A percentile compares a stretch with the other conserved stretches of the same genome.
Conservation (phyloP, 2,797 vertebrate species). For the Discoglossus pictus region DNA sequence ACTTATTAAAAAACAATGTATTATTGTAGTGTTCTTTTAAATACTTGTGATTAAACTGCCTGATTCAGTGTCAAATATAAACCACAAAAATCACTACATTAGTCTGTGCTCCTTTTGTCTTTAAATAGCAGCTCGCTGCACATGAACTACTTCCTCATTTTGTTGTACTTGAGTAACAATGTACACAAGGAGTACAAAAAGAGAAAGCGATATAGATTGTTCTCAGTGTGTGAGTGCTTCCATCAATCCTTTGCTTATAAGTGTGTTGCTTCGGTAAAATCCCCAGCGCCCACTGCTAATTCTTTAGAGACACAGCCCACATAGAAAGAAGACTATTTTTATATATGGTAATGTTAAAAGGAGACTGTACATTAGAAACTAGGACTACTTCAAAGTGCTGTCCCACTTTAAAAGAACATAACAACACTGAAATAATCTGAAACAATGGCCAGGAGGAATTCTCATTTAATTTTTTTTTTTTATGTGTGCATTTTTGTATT, state of each 20-base stretch:
- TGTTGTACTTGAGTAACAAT: slow-evolving; percentile 16
- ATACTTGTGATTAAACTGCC: too few relatives aligned
- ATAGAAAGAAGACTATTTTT: slow-evolving; percentile 43
- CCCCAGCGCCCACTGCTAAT: slow-evolving; percentile 34
- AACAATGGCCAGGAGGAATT: too few relatives aligned
- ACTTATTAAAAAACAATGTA: too few relatives aligned
- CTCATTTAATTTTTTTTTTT: too few relatives aligned
- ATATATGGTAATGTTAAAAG: slow-evolving; percentile 10
- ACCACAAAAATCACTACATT: too few relatives aligned
- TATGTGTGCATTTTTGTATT: too few relatives aligned
- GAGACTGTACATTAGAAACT: slow-evolving; percentile 14
- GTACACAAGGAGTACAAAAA: background rate
- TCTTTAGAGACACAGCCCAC: slow-evolving; percentile 43
- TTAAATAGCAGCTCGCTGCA: background rate
- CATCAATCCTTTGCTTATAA: slow-evolving; percentile 27
- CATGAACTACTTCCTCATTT: background rate
- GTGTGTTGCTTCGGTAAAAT: slow-evolving; percentile 15
- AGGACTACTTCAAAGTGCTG: slow-evolving; percentile 26
- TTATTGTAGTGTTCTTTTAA: too few relatives aligned
- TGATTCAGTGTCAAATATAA: too few relatives aligned
- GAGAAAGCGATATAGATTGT: slow-evolving; percentile 31
- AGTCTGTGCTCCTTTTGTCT: background rate
- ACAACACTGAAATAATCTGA: too few relatives aligned
- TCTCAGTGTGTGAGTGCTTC: slow-evolving; percentile 23
- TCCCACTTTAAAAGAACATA: slow-evolving; percentile 20